Evolutionary conservation across 2,888 invertebrate genomes (phyloP), one percentile per base, ranked within the genome.

Genomic region (Halictus quadricinctus): DNA sequence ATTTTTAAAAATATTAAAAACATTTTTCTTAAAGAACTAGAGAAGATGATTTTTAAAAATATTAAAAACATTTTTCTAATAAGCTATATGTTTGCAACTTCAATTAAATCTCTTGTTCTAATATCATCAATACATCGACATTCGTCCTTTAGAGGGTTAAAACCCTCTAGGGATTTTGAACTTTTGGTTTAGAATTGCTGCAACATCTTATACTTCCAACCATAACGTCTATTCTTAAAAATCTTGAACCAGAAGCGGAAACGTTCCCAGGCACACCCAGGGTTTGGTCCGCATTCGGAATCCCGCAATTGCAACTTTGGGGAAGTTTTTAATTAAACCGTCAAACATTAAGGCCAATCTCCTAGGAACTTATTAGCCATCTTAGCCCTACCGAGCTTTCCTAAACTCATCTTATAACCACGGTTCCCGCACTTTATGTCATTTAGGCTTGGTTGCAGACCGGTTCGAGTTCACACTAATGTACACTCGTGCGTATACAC

Each of bases 251-350:
- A 48, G 8, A 25, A 18, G 21, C 29, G 21, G n/a, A 48, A 25
- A 18, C 13, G 46, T 66, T 66, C 25, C 18, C 36, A 58, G 50
- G 15, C 12, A 54, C 69, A 43, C 69, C 29, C 25, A 66, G 4
- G 15, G 29, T 64, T 64, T 50, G 29, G 43, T 69, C 66, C 50
- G 10, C 66, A 64, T 29, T 64, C 64, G 29, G 15, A 41, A 50
- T n/a, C 25, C 25, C 13, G 70, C 69, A 58, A 76, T 79, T 29
- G 83, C 79, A 58, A 76, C 54, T 66, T 29, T 50, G 41, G 41
- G 66, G 70, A 81, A 84, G 74, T 88, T 83, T 75, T 80, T 81
- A 89, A 89, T 89, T 85, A 86, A 80, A 78, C 50, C 74, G 36
- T 80, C 79, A 83, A 86, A 88, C 84, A 36, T 83, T 74, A 72